phyloP scores from a whole-genome alignment of 1,140 invertebrate species.

The Yoshiicerus persimilis region DNA sequence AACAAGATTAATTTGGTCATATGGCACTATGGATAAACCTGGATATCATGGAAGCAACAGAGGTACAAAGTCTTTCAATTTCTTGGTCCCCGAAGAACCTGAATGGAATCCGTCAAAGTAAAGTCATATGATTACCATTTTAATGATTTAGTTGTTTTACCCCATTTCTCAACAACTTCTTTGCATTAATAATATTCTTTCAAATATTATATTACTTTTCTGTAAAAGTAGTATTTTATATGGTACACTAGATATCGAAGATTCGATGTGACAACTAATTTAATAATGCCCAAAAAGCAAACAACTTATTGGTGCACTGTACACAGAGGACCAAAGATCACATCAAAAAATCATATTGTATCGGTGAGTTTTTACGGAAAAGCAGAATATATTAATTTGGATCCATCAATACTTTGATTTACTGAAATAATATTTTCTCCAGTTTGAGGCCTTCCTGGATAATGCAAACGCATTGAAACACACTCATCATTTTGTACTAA shows the following conservation, averaged over 20 bases:
- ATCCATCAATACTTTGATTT: neutral
- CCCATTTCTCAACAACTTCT: too few species aligned
- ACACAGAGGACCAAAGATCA: neutral
- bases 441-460: neutral
- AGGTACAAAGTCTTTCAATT: constrained; percentile 1
- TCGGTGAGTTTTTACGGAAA: neutral
- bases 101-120: neutral
- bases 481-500: neutral
- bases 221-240: too few species aligned
- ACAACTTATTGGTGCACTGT: constrained; percentile 2
- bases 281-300: neutral
- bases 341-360: constrained; percentile 14
- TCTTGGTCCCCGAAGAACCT: neutral
- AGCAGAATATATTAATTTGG: neutral
- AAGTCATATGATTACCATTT: too few species aligned
- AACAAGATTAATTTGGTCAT: constrained; percentile 26
- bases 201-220: too few species aligned
- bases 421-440: neutral
- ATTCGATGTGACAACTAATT: neutral
- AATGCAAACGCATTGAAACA: neutral
- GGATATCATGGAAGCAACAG: constrained; percentile 26
- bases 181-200: too few species aligned
- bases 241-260: neutral
- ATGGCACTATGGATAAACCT: constrained; percentile 1
- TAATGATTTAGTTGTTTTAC: too few species aligned